Conservation (phyloP, 2,888 invertebrate genomes). For the Apodemia mormo region DNA sequence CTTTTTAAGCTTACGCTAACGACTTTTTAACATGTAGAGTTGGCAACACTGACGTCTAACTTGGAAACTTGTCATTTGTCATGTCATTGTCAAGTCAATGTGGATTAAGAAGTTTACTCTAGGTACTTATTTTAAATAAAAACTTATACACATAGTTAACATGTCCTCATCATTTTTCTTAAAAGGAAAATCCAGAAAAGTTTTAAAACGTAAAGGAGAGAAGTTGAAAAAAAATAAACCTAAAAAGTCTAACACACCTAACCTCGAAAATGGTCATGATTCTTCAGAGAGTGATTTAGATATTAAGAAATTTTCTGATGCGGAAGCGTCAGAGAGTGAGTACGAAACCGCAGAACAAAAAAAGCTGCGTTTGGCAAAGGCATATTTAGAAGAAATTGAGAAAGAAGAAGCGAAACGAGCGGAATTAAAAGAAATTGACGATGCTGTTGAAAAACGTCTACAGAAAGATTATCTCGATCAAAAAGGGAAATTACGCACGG, state of each 20-base stretch:
- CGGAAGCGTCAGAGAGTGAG: slow-evolving; percentile 81
- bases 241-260: slow-evolving; percentile 60
- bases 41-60: too few species aligned
- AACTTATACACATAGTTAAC: slow-evolving; percentile 25
- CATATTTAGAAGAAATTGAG: slow-evolving; percentile 93
- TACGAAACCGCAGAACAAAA: slow-evolving; percentile 95
- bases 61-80: too few species aligned
- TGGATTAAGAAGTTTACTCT: slow-evolving; percentile 5
- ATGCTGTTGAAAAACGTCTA: slow-evolving; percentile 87
- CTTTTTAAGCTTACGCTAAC: too few species aligned
- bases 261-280: slow-evolving; percentile 81
- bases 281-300: slow-evolving; percentile 85
- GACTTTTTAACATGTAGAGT: too few species aligned
- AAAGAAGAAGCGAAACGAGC: slow-evolving; percentile 88
- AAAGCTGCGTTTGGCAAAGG: slow-evolving; percentile 92
- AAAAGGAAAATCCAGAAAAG: slow-evolving; percentile 80
- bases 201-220: slow-evolving; percentile 78
- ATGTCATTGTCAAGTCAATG: slow-evolving; percentile 38
- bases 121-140: not conserved
- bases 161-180: slow-evolving; percentile 83
- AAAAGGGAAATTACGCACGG: slow-evolving; percentile 88
- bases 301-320: slow-evolving; percentile 77
- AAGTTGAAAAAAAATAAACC: slow-evolving; percentile 62
- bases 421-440: slow-evolving; percentile 84
- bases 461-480: slow-evolving; percentile 93